Conservation (phyloP, 2,113 vertebrate genomes). For the Mustela lutreola region DNA sequence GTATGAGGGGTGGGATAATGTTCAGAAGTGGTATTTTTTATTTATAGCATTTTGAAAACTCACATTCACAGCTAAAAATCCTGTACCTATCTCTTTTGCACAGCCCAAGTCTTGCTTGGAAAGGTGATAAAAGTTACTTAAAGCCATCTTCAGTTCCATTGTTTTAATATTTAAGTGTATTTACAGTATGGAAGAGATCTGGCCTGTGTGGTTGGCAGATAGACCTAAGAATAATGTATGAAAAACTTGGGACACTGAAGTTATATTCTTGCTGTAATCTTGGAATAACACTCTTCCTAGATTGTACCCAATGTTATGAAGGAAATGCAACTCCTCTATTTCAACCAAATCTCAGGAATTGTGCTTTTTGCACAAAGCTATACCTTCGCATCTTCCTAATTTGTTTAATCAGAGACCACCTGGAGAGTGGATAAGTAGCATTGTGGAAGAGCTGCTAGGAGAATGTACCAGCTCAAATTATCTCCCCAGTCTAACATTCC, state of each 20-base stretch:
- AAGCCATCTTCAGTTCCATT: background rate
- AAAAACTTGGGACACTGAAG: background rate
- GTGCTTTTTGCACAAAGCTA: background rate
- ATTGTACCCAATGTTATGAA: background rate
- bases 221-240: background rate
- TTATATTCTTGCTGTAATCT: background rate
- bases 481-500: background rate
- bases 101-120: background rate
- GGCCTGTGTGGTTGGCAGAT: background rate
- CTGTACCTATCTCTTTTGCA: background rate
- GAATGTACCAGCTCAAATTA: background rate
- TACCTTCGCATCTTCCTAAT: background rate
- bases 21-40: background rate
- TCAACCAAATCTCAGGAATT: background rate
- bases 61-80: background rate
- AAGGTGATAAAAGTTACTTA: constrained; percentile 15
- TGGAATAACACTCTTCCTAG: background rate
- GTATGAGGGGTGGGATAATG: background rate
- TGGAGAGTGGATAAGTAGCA: background rate
- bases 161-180: background rate
- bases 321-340: background rate
- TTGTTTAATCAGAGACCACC: background rate
- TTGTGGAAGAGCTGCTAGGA: background rate
- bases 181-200: background rate
- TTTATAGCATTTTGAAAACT: background rate